Percentiles rank a stretch among this genome's conserved stretches.
phyloP scores from a whole-genome alignment of 2,113 vertebrate genomes.

The Silurus meridionalis region DNA sequence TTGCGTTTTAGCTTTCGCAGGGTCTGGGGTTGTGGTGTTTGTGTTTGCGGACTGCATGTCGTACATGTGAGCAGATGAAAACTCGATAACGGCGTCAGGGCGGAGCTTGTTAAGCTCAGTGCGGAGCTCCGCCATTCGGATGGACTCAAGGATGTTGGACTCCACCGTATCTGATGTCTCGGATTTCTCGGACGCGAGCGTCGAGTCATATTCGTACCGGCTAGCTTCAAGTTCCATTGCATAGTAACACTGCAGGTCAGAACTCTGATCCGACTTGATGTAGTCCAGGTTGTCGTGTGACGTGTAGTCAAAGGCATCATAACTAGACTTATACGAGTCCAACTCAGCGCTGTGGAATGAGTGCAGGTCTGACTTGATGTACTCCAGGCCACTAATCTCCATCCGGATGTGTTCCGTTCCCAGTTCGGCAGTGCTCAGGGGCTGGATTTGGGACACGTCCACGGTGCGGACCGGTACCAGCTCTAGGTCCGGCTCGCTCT shows the following conservation, averaged over 20 bases:
- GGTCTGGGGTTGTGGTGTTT: slow-evolving; percentile 23
- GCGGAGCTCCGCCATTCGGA: slow-evolving; percentile 79
- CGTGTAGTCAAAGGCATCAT: slow-evolving; percentile 79
- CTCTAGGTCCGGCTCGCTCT: slow-evolving; percentile 75
- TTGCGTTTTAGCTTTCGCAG: slow-evolving; percentile 10
- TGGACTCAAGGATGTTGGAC: slow-evolving; percentile 74
- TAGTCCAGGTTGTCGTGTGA: slow-evolving; percentile 77
- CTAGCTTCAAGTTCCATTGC: slow-evolving; percentile 66
- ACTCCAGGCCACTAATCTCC: slow-evolving; percentile 80
- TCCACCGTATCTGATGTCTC: slow-evolving; percentile 57
- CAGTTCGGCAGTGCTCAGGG: slow-evolving; percentile 75
- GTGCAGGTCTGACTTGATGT: slow-evolving; percentile 73
- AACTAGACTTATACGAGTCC: slow-evolving; percentile 74
- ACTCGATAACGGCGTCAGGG: slow-evolving; percentile 69
- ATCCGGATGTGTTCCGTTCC: slow-evolving; percentile 77
- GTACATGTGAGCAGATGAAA: slow-evolving; percentile 59
- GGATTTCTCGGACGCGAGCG: slow-evolving; percentile 54
- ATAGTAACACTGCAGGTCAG: slow-evolving; percentile 78
- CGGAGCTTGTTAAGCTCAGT: slow-evolving; percentile 77
- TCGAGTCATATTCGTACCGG: slow-evolving; percentile 68
- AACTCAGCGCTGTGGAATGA: slow-evolving; percentile 68
- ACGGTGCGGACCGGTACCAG: slow-evolving; percentile 73
- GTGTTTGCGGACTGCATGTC: slow-evolving; percentile 62
- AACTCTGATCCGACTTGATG: slow-evolving; percentile 75
- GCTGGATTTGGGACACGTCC: slow-evolving; percentile 76